Percentiles rank a stretch among this genome's conserved stretches.
Evolutionary conservation across 35 echinoderm and acorn worm species (phyloP).

Genomic region (Holothuria glaberrima): DNA sequence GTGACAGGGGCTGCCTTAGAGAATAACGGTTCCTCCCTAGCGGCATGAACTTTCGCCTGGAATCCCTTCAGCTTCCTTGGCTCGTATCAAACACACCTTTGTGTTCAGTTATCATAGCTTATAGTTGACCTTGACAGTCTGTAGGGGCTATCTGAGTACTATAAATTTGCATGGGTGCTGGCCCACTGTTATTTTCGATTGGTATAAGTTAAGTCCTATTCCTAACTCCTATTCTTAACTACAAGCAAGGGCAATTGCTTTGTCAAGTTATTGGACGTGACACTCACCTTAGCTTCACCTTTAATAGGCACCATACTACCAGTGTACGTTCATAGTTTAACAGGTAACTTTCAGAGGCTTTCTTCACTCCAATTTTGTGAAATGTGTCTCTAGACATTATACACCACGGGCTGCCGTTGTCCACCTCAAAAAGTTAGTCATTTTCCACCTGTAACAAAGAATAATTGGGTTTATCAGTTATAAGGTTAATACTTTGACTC

Average conservation of each 20-base stretch:
- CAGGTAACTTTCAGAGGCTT: background rate
- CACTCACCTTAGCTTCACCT: conserved; percentile 7
- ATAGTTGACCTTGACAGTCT: background rate
- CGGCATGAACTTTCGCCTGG: background rate
- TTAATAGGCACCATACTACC: background rate
- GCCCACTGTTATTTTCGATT: background rate
- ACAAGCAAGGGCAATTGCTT: background rate
- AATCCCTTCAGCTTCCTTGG: background rate
- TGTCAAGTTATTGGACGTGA: background rate
- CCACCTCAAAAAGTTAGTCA: too few species aligned
- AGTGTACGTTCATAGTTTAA: background rate
- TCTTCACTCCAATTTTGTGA: background rate
- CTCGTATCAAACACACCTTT: background rate
- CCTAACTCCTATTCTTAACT: background rate
- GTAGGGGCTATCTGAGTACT: background rate
- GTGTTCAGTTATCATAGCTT: background rate
- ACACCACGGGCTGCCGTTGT: too few species aligned
- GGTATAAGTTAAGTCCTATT: background rate
- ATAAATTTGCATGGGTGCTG: background rate
- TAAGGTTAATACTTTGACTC: background rate
- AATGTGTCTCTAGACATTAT: too few species aligned
- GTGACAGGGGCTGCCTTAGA: conserved; percentile 39
- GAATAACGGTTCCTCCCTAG: background rate
- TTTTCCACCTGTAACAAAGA: too few species aligned
- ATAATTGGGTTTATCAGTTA: background rate